These are phyloP conservation scores for Takifugu ocellatus DNA, from an alignment of 2,797 vertebrate species.

Conservation along the genomic window DNA sequence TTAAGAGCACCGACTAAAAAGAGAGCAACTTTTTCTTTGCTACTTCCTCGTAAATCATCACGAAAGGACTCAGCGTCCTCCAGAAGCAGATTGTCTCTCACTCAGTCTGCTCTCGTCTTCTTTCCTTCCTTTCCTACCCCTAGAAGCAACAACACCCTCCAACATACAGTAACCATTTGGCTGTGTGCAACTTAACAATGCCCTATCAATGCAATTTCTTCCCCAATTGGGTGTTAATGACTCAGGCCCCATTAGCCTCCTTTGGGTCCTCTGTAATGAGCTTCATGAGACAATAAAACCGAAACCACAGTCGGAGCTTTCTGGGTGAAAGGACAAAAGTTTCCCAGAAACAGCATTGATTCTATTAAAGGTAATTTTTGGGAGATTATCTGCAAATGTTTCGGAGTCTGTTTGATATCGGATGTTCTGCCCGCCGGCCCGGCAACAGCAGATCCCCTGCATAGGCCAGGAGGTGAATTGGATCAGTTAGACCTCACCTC, in stretches of 20 bases:
- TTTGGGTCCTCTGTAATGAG: conserved; percentile 36
- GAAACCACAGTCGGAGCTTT: conserved; percentile 48
- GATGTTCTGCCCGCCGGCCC: conserved; percentile 3
- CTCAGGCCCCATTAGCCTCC: conserved; percentile 36
- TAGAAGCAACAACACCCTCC: too few relatives aligned
- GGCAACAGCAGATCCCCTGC: conserved; percentile 1
- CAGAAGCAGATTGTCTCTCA: neutral
- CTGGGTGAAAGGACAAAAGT: conserved; percentile 13
- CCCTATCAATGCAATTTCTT: conserved; percentile 37
- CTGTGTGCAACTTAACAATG: conserved; percentile 23
- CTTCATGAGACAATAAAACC: conserved; percentile 31
- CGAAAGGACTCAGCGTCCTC: neutral
- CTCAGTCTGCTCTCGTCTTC: neutral
- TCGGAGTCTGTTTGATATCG: conserved; percentile 24
- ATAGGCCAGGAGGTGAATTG: conserved; percentile 9
- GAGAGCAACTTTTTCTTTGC: neutral
- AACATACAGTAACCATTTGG: conserved; percentile 5
- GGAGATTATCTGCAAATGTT: conserved; percentile 19
- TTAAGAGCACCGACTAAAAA: too few relatives aligned
- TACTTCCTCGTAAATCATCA: neutral
- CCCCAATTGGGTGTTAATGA: conserved; percentile 52
- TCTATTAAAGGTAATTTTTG: conserved; percentile 15
- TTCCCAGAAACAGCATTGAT: conserved; percentile 38
- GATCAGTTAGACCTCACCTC: too few relatives aligned
- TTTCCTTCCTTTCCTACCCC: too few relatives aligned